These are phyloP conservation scores for Chiloscyllium punctatum DNA, from an alignment of 2,797 vertebrate genomes.

Conservation along the genomic window DNA sequence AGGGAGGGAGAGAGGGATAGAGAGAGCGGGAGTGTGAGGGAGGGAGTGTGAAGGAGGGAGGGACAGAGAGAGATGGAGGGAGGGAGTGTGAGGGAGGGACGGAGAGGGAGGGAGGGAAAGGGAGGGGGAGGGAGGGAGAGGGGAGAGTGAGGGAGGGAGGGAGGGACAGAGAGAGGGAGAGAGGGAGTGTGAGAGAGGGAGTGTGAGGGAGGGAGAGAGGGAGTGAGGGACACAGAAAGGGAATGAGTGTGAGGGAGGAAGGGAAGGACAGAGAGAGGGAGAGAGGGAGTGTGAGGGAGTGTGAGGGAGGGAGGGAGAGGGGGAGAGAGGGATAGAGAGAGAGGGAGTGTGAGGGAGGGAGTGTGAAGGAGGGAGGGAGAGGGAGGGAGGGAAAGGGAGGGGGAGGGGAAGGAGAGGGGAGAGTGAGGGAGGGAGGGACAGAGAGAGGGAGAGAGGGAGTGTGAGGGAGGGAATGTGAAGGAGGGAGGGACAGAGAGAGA, in stretches of 20 bases:
- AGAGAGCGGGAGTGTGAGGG: fast-evolving
- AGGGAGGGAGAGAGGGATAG: neutral
- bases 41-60: no score
- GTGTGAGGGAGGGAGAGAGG: neutral
- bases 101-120: neutral
- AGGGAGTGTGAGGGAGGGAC: neutral
- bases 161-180: neutral
- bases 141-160: no score
- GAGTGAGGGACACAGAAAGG: no score
- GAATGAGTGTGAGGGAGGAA: no score
- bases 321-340: no score
- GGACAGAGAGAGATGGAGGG: no score
- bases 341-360: no score
- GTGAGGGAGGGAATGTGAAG: neutral
- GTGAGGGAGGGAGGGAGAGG: neutral
- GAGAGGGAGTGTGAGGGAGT: neutral
- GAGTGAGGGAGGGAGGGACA: neutral
- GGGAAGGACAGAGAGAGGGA: neutral
- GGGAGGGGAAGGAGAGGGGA: neutral
- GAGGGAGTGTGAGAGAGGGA: neutral
- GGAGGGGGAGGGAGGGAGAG: no score
- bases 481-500: neutral
- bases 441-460: no score
- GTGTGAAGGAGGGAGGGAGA: neutral
- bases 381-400: no score